phyloP scores from a whole-genome alignment of 92 coral and sea anemone species.

The Scolanthus callimorphus region DNA sequence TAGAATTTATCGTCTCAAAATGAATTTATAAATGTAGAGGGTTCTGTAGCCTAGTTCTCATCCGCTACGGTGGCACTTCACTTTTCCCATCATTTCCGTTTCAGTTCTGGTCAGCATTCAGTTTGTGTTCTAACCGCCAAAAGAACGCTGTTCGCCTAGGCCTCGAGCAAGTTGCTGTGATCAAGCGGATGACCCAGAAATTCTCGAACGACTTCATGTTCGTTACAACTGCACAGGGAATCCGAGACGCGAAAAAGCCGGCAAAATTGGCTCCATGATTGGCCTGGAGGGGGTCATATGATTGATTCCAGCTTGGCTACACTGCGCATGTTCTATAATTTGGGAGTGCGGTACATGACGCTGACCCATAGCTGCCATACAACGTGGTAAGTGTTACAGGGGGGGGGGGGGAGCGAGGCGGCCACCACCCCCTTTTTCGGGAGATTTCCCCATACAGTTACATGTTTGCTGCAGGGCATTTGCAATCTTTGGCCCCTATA shows the following conservation, averaged over 20 bases:
- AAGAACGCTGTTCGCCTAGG: slow-evolving; percentile 64
- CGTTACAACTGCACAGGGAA: slow-evolving; percentile 66
- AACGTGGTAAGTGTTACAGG: slow-evolving; percentile 63
- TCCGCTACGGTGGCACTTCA: no score
- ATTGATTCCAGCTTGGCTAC: slow-evolving; percentile 72
- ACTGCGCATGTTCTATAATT: slow-evolving; percentile 60
- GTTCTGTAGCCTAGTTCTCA: no score
- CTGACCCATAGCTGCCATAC: slow-evolving; percentile 67
- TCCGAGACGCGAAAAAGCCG: slow-evolving; percentile 47
- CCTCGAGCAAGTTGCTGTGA: slow-evolving; percentile 64
- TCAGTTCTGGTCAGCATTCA: slow-evolving; percentile 78
- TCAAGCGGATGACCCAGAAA: slow-evolving; percentile 55
- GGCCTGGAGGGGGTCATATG: slow-evolving; percentile 82
- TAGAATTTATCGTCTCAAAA: no score
- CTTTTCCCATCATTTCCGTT: neutral
- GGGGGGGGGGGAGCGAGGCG: no score
- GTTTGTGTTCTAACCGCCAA: slow-evolving; percentile 34
- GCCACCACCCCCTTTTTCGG: no score
- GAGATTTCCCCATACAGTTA: no score
- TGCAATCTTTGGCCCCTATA: no score
- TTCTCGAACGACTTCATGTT: slow-evolving; percentile 48
- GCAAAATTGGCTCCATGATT: slow-evolving; percentile 73
- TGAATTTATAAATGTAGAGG: no score
- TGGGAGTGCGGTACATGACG: slow-evolving; percentile 67
- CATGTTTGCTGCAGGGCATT: no score